Conservation (phyloP, 2,888 invertebrate genomes). For the Nineta flava region DNA sequence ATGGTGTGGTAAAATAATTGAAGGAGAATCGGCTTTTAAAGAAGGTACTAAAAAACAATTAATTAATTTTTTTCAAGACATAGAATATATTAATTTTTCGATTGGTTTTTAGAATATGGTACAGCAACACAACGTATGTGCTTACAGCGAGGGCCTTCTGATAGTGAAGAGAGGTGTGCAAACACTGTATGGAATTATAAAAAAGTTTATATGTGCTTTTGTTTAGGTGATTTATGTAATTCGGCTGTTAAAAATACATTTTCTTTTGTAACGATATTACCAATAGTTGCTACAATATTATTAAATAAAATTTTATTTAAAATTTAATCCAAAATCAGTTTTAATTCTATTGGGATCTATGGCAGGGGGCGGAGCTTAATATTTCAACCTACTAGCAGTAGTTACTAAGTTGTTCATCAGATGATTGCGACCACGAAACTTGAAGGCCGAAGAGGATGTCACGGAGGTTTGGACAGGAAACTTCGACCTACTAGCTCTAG, state of each 20-base stretch:
- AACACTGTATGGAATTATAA: slow-evolving; percentile 68
- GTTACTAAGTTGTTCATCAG: too few relatives aligned
- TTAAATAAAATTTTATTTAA: too few relatives aligned
- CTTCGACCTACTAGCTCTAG: too few relatives aligned
- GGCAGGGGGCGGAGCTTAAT: too few relatives aligned
- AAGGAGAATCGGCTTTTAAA: slow-evolving; percentile 59
- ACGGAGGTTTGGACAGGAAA: too few relatives aligned
- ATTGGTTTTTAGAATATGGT: slow-evolving; percentile 55
- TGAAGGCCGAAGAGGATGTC: too few relatives aligned
- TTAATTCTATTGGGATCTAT: too few relatives aligned
- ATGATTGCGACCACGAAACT: too few relatives aligned
- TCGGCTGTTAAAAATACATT: slow-evolving; percentile 14
- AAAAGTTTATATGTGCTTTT: slow-evolving; percentile 82
- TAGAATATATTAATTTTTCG: background rate
- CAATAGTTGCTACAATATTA: too few relatives aligned
- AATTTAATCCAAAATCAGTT: too few relatives aligned
- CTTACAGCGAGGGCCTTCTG: slow-evolving; percentile 72
- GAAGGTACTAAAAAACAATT: slow-evolving; percentile 39
- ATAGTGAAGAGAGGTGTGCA: slow-evolving; percentile 78
- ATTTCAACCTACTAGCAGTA: too few relatives aligned
- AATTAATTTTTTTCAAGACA: background rate
- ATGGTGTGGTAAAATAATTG: slow-evolving; percentile 85
- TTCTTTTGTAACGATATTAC: too few relatives aligned
- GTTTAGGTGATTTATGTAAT: slow-evolving; percentile 80
- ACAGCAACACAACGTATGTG: slow-evolving; percentile 78